Evolutionary conservation across 2,797 vertebrate species (phyloP), one percentile per base, ranked within the genome.

Genomic region (Malurus splendens): DNA sequence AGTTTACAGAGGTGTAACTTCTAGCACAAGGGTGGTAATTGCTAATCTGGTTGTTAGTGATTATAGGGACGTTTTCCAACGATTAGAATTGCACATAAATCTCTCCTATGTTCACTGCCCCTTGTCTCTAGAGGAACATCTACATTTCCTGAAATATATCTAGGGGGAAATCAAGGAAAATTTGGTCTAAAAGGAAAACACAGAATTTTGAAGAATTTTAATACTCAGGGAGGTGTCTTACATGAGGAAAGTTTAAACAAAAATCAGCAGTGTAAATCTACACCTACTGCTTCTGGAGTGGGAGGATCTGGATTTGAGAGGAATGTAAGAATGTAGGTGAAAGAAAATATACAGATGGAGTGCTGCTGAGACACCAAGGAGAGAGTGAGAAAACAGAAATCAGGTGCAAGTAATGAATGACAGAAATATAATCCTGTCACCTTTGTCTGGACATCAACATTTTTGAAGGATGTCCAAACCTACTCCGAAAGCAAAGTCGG

Each of bases 371-470:
- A 82, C n/a, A 72, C 9, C 14, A 12, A 42, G 52, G 55, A 74
- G 12, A 55, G 64, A 71, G 32, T 17, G 14, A 62, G n/a, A 8
- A 25, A 38, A 47, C 32, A 60, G 13, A 36, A 70, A 84, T 73
- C 60, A 33, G 27, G 16, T 75, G 17, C 9, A 90, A 87, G 70
- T 60, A 75, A 80, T 33, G 45, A 93, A 78, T 59, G 48, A 57
- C 57, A 86, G 71, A 90, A 92, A 83, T 32, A 65, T 56, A 83
- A 85, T 76, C 48, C 81, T 91, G 61, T 68, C 67, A 83, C 66
- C 45, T 76, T 86, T 83, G 13, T 59, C 59, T 51, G 90, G 85
- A 86, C 82, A 87, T 82, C 81, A 82, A 39, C 25, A 57, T 78
- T 70, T 87, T 81, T 45, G 55, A 90, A 86, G 36, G 41, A 50